Evolutionary conservation across 2,888 invertebrate genomes (phyloP), one percentile per base, ranked within the genome.

Genomic region (Lasioglossum figueresi): DNA sequence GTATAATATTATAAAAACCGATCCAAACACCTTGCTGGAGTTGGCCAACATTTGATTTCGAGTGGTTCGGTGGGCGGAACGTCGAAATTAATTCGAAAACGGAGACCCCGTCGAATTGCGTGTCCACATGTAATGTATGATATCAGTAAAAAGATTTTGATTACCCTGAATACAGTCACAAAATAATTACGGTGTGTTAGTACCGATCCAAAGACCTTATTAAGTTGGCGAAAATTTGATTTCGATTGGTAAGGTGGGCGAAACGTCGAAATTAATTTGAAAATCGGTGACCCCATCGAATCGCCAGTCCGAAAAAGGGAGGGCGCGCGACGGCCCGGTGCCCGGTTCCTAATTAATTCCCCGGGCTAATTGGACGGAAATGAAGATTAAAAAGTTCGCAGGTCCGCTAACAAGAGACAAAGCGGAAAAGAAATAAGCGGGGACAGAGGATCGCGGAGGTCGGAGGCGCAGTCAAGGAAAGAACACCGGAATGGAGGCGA

Each of bases 371-470:
- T 94, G 93, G 92, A 92, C 90, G 93, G 92, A 93, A 94, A 94
- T 93, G 92, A 93, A 93, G 92, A 94, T 94, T 93, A 92, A 93
- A 93, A 93, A 93, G 92, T 93, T 92, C 84, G 87, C 85, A 81
- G 91, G 90, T 90, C 91, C 89, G 87, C 89, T 91, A 91, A 91
- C 91, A 90, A 92, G 88, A 91, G 91, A 91, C 91, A 90, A 91
- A 91, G 91, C 81, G 75, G 83, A 79, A 82, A 89, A 84, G 90
- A 88, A 84, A 87, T 86, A 84, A 87, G 68, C 71, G 75, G 78
- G 43, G 81, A 83, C 82, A 86, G 80, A 84, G 79, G 76, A 83
- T 76, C 84, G 83, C 45, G 83, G 79, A 82, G 86, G 80, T 76
- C 85, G 76, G 52, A 23, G 76, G 83, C 70, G 73, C 66, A 79